A percentile compares a stretch with the other conserved stretches of the same genome.
Evolutionary conservation across 2,888 invertebrate species (phyloP).

Genomic region (Lasiommata megera): DNA sequence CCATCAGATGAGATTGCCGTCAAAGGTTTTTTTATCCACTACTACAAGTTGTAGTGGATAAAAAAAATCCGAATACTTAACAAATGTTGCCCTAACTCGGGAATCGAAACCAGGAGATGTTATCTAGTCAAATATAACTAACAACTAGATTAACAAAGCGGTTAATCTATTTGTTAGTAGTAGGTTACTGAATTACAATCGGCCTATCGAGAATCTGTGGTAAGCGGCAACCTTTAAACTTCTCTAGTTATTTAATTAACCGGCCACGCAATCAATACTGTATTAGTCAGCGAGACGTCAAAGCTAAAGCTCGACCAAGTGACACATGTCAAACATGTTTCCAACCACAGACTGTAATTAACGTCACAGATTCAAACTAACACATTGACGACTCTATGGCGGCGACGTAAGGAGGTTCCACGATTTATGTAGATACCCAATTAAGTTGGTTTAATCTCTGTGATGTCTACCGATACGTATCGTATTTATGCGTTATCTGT

Average conservation of each 20-base stretch:
- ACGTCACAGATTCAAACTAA: neutral
- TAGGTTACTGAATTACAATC: neutral
- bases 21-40: too few species aligned
- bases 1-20: too few species aligned
- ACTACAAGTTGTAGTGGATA: too few species aligned
- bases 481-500: constrained; percentile 33
- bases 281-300: constrained; percentile 25
- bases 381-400: constrained; percentile 17
- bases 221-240: neutral
- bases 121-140: too few species aligned
- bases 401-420: neutral
- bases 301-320: constrained; percentile 55
- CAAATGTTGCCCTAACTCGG: too few species aligned
- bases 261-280: constrained; percentile 13
- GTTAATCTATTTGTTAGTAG: too few species aligned
- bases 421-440: neutral
- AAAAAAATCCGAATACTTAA: too few species aligned
- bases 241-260: constrained; percentile 7
- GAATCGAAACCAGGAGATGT: too few species aligned
- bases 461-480: constrained; percentile 39
- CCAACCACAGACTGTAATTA: constrained; percentile 25
- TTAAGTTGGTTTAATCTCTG: neutral
- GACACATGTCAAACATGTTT: constrained; percentile 69
- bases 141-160: too few species aligned
- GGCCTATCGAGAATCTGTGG: neutral